Percentiles rank a stretch among this genome's conserved stretches.
Evolutionary conservation across 2,797 vertebrate species (phyloP).

Genomic region (Telmatherina bonti): DNA sequence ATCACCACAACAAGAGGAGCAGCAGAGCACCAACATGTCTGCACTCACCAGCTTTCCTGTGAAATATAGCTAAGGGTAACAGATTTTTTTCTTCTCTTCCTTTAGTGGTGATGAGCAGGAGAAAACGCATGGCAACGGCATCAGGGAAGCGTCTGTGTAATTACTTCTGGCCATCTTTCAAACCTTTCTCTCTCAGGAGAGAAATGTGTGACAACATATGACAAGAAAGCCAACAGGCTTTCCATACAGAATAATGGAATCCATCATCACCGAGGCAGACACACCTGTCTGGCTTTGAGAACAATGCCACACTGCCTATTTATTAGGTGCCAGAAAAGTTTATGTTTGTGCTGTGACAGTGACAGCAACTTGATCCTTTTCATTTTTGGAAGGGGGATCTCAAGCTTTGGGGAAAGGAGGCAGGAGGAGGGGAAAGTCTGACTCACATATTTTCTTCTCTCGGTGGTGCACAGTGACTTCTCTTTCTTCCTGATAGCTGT

Average conservation of each 20-base stretch:
- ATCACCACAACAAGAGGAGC: slow-evolving; percentile 73
- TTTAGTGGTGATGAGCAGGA: slow-evolving; percentile 77
- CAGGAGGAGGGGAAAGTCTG: slow-evolving; percentile 77
- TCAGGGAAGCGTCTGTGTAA: slow-evolving; percentile 83
- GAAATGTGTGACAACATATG: slow-evolving; percentile 88
- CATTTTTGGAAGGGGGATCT: slow-evolving; percentile 82
- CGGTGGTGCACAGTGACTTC: slow-evolving; percentile 77
- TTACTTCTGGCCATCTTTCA: slow-evolving; percentile 89
- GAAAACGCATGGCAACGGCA: slow-evolving; percentile 77
- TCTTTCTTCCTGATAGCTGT: slow-evolving; percentile 89
- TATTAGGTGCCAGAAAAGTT: slow-evolving; percentile 91
- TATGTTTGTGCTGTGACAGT: slow-evolving; percentile 89
- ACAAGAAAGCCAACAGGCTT: slow-evolving; percentile 89
- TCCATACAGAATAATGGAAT: slow-evolving; percentile 88
- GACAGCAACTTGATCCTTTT: slow-evolving; percentile 90
- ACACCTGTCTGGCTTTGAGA: slow-evolving; percentile 89
- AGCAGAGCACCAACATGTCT: slow-evolving; percentile 70
- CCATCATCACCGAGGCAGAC: slow-evolving; percentile 86
- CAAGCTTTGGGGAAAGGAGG: slow-evolving; percentile 74
- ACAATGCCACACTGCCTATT: slow-evolving; percentile 89
- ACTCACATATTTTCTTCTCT: slow-evolving; percentile 81
- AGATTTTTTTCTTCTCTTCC: slow-evolving; percentile 67
- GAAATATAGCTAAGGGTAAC: slow-evolving; percentile 79
- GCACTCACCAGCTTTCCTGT: slow-evolving; percentile 57
- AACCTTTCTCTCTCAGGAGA: slow-evolving; percentile 83